Conservation (phyloP, 2,113 vertebrate species). For the Ivindomyrus marchei region DNA sequence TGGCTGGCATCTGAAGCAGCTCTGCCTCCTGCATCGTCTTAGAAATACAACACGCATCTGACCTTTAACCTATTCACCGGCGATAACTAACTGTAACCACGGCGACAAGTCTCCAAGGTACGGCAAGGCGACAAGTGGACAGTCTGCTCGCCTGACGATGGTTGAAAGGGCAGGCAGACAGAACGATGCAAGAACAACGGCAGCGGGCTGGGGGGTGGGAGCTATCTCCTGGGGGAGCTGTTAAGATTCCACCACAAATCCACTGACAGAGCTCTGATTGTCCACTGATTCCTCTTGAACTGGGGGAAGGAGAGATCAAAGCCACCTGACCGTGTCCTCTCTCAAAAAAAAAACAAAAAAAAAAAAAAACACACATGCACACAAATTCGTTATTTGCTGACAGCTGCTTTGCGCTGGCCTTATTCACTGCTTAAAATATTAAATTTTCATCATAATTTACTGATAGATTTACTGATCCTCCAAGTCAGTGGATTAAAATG, state of each 20-base stretch:
- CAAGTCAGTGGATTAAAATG: not conserved
- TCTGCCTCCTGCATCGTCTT: not conserved
- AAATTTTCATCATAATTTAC: not conserved
- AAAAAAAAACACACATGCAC: not conserved
- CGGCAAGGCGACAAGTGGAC: not conserved
- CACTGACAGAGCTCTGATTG: constrained; percentile 6
- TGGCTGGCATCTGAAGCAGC: not conserved
- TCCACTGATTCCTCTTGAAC: not conserved
- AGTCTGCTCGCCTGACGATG: not conserved
- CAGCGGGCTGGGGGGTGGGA: not conserved
- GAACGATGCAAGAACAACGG: not conserved
- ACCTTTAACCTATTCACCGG: not conserved
- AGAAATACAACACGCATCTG: not conserved
- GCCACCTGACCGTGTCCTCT: not conserved
- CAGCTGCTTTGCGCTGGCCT: not conserved
- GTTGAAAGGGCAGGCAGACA: not conserved
- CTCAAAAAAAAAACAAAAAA: not conserved
- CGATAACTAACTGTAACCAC: not conserved
- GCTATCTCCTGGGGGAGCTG: not conserved
- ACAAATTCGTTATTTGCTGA: not conserved
- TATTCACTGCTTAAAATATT: not conserved
- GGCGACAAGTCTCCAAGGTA: not conserved
- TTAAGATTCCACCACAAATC: constrained; percentile 14
- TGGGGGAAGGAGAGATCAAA: not conserved
- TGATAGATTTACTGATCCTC: not conserved